Evolutionary conservation across 1,140 invertebrate species (phyloP).

Genomic region (Triops longicaudatus): DNA sequence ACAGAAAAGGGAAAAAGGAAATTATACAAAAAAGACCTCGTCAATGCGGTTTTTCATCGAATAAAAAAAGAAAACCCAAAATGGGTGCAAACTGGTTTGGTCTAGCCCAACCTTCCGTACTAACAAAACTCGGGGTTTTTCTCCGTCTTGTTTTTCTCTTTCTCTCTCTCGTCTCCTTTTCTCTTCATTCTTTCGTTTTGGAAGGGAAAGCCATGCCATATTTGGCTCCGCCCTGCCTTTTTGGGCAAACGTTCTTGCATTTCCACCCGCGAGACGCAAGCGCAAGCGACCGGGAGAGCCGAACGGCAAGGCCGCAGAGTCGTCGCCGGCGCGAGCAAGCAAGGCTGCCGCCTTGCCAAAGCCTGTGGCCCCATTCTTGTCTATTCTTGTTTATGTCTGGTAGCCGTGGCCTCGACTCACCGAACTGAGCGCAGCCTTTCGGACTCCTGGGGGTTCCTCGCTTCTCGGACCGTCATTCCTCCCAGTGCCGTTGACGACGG

Average conservation of each 20-base stretch:
- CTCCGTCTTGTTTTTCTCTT: not conserved
- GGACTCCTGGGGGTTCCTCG: not conserved
- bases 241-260: not conserved
- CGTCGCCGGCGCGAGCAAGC: not conserved
- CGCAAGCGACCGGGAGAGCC: not conserved
- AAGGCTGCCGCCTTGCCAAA: not conserved
- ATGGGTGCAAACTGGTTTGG: not conserved
- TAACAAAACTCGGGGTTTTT: not conserved
- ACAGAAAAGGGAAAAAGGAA: not conserved
- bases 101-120: not conserved
- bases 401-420: not conserved
- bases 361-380: conserved; percentile 6
- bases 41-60: not conserved
- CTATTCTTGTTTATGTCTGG: not conserved
- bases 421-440: not conserved
- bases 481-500: not conserved
- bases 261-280: not conserved
- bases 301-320: not conserved
- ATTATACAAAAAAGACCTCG: not conserved
- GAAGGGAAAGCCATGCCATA: not conserved
- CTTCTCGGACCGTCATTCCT: not conserved
- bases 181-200: no score
- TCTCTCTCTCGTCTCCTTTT: no score
- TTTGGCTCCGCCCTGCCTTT: not conserved
- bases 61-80: not conserved